Percentiles rank a stretch among this genome's conserved stretches.
These are phyloP conservation scores for Lemur catta DNA, from an alignment of 2,797 vertebrate genomes.

Conservation along the genomic window DNA sequence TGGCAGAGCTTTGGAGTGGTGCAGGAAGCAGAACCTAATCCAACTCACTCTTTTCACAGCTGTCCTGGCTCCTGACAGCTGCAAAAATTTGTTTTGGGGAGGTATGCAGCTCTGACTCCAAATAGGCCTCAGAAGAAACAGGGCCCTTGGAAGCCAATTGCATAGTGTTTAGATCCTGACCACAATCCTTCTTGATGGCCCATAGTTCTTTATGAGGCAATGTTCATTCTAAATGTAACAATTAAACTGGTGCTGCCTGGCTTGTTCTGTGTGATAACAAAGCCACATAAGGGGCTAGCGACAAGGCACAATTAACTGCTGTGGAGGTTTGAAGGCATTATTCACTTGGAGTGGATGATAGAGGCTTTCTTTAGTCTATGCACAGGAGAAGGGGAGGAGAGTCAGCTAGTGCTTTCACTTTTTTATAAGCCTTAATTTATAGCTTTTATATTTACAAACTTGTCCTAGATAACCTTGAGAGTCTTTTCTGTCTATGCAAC, in stretches of 20 bases:
- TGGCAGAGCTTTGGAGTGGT: conserved; percentile 42
- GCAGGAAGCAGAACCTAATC: conserved; percentile 30
- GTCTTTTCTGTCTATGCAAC: not conserved
- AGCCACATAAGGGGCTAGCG: not conserved
- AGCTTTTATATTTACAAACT: conserved; percentile 16
- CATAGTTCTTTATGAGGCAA: conserved; percentile 43
- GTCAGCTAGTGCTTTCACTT: not conserved
- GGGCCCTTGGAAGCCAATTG: not conserved
- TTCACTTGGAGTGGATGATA: not conserved
- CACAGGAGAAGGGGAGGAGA: not conserved
- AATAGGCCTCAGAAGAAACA: conserved; percentile 32
- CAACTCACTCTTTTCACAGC: conserved; percentile 64
- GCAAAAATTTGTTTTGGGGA: conserved; percentile 59
- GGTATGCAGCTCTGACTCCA: conserved; percentile 41
- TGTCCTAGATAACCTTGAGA: not conserved
- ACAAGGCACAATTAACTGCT: not conserved
- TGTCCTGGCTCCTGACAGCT: conserved; percentile 57
- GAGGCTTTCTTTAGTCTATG: not conserved
- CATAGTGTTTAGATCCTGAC: conserved; percentile 17
- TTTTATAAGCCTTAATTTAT: not conserved
- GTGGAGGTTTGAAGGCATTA: not conserved
- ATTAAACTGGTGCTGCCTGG: not conserved
- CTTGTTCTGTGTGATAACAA: conserved; percentile 24
- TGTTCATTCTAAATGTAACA: conserved; percentile 28
- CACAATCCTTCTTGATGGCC: not conserved